phyloP scores from a whole-genome alignment of 2,888 invertebrate genomes.

The Carabus problematicus region DNA sequence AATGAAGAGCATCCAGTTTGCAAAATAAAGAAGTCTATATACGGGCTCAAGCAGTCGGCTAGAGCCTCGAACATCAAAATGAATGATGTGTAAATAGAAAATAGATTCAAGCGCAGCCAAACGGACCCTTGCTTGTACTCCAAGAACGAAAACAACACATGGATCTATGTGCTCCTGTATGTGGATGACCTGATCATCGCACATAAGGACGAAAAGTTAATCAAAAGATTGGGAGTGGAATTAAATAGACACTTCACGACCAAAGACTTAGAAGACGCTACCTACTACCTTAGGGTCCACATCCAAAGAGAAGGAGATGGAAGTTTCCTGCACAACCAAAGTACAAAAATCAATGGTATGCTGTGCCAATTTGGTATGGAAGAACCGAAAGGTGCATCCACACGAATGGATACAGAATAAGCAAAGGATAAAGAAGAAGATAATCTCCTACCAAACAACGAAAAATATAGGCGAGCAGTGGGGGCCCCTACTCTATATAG shows the following conservation, averaged over 20 bases:
- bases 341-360: constrained; percentile 1
- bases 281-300: neutral
- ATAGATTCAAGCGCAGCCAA: neutral
- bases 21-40: constrained; percentile 17
- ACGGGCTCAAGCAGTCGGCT: constrained; percentile 8
- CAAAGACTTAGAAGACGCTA: neutral
- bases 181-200: neutral
- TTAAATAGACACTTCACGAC: neutral
- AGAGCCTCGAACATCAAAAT: constrained; percentile 3
- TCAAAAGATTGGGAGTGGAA: neutral
- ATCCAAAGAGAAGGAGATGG: neutral
- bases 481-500: constrained; percentile 45
- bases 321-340: neutral
- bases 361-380: neutral
- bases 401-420: constrained; percentile 5
- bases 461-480: constrained; percentile 14
- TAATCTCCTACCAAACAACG: constrained; percentile 5
- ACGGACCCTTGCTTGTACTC: constrained; percentile 5
- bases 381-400: constrained; percentile 1
- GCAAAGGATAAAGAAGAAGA: neutral
- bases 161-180: neutral
- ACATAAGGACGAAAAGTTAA: neutral
- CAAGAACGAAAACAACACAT: neutral
- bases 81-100: neutral
- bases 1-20: constrained; percentile 18